A percentile compares a stretch with the other conserved stretches of the same genome.
These are phyloP conservation scores for Andricus grossulariae DNA, from an alignment of 1,140 invertebrate genomes.

Conservation along the genomic window DNA sequence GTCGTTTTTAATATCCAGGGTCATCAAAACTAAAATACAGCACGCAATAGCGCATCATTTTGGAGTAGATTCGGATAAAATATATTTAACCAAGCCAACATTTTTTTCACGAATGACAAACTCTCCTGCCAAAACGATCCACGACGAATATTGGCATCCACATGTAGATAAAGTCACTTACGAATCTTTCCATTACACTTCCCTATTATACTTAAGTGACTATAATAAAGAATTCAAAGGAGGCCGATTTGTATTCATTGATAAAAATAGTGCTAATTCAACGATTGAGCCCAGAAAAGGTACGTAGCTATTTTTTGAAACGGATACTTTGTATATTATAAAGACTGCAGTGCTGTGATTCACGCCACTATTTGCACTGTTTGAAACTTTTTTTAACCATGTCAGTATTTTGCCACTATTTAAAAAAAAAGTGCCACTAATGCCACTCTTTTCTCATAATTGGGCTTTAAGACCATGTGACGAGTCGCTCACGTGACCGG, in stretches of 20 bases:
- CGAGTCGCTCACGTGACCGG: too few relatives aligned
- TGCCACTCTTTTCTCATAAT: too few relatives aligned
- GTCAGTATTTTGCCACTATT: too few relatives aligned
- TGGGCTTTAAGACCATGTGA: too few relatives aligned
- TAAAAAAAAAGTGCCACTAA: too few relatives aligned
- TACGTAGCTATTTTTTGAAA: conserved; percentile 49
- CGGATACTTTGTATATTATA: too few relatives aligned
- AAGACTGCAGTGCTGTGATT: too few relatives aligned
- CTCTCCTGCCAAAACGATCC: conserved; percentile 81
- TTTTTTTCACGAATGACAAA: conserved; percentile 89
- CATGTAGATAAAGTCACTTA: conserved; percentile 93
- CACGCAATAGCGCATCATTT: conserved; percentile 86
- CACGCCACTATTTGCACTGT: too few relatives aligned
- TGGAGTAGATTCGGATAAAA: conserved; percentile 79
- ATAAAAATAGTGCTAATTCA: conserved; percentile 81
- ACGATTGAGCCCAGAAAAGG: conserved; percentile 87
- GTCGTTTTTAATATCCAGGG: conserved; percentile 56
- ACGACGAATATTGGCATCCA: conserved; percentile 93
- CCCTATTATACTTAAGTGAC: conserved; percentile 87
- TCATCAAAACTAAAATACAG: conserved; percentile 87
- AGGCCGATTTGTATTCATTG: conserved; percentile 89
- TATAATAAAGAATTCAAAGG: conserved; percentile 86
- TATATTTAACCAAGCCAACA: conserved; percentile 89
- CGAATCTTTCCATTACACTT: conserved; percentile 90
- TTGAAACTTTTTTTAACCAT: too few relatives aligned